A percentile compares a stretch with the other conserved stretches of the same genome.
phyloP scores from a whole-genome alignment of 2,113 vertebrate genomes.

The Apaloderma vittatum region DNA sequence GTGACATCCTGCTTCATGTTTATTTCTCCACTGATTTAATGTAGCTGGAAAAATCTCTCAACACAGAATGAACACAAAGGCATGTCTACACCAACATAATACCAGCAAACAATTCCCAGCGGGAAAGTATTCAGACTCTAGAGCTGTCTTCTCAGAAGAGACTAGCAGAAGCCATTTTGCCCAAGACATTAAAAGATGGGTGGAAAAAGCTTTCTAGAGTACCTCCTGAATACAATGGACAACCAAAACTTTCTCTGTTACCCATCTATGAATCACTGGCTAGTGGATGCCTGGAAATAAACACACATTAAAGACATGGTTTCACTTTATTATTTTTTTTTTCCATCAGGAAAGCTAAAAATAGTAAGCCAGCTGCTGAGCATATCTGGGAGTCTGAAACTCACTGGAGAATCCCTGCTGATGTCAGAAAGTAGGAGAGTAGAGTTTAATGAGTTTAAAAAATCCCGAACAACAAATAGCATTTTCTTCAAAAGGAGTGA shows the following conservation, averaged over 20 bases:
- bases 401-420: constrained; percentile 42
- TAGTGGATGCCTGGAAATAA: constrained; percentile 11
- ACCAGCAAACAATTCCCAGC: neutral
- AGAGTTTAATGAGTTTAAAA: constrained; percentile 1
- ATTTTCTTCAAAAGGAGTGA: neutral
- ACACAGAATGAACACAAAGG: neutral
- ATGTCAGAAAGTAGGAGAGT: constrained; percentile 23
- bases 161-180: constrained; percentile 7
- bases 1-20: neutral
- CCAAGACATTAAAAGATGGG: neutral
- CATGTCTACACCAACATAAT: neutral
- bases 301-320: neutral
- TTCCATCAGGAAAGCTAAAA: constrained; percentile 1
- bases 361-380: constrained; percentile 44
- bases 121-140: neutral
- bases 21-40: neutral
- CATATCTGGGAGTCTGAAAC: neutral
- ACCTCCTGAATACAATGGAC: neutral
- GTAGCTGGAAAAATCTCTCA: neutral
- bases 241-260: neutral
- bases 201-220: constrained; percentile 35
- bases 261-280: neutral
- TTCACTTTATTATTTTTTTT: neutral
- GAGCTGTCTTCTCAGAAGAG: neutral
- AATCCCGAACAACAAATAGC: neutral